Evolutionary conservation across 2,888 invertebrate species (phyloP).

Genomic region (Conops quadrifasciatus): DNA sequence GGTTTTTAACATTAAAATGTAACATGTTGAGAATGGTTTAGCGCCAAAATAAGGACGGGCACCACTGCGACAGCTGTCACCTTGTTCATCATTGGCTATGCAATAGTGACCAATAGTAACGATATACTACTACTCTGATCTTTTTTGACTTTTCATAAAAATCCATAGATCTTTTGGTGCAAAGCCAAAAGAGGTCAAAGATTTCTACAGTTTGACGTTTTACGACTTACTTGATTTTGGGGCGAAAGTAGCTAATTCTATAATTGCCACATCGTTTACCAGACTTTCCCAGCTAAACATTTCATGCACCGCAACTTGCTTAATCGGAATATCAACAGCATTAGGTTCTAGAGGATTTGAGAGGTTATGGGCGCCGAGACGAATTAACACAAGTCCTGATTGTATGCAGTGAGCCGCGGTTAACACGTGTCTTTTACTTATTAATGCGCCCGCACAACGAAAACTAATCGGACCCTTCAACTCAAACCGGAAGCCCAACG

Average conservation of each 20-base stretch:
- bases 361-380: conserved; percentile 82
- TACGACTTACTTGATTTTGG: conserved; percentile 51
- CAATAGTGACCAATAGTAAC: no score
- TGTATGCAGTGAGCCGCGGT: conserved; percentile 72
- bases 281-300: conserved; percentile 71
- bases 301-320: conserved; percentile 73
- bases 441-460: conserved; percentile 79
- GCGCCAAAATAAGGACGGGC: no score
- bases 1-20: no score
- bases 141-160: no score
- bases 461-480: conserved; percentile 64
- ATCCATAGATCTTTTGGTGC: no score
- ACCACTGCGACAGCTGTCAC: no score
- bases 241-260: conserved; percentile 68
- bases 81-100: no score
- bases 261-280: conserved; percentile 81
- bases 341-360: conserved; percentile 67
- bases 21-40: no score
- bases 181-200: no score
- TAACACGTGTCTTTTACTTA: conserved; percentile 74
- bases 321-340: conserved; percentile 72
- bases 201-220: no score
- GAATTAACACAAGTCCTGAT: conserved; percentile 67
- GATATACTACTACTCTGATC: no score
- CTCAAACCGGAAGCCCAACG: conserved; percentile 71